Conservation (phyloP, 2,113 vertebrate species). For the Cyprinodon brontotheroides region DNA sequence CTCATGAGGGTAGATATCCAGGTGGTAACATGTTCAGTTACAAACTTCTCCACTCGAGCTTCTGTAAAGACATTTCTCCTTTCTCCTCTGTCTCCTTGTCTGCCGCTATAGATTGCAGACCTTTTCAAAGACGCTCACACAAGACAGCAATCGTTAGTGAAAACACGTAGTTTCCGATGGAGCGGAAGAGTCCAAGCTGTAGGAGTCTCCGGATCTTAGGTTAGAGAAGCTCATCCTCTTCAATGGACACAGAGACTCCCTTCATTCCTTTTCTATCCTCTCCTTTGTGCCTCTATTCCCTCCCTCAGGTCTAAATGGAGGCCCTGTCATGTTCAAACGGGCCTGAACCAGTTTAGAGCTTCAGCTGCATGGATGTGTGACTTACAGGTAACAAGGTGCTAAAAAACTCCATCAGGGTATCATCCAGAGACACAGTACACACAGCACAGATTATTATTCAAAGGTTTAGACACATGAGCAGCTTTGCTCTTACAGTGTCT, state of each 20-base stretch:
- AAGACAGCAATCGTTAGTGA: slow-evolving; percentile 61
- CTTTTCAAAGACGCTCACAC: slow-evolving; percentile 66
- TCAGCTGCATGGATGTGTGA: slow-evolving; percentile 61
- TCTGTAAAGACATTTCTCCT: slow-evolving; percentile 38
- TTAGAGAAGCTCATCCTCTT: slow-evolving; percentile 64
- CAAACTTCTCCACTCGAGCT: slow-evolving; percentile 36
- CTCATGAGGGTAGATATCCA: background rate
- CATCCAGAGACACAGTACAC: background rate
- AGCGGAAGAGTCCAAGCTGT: slow-evolving; percentile 65
- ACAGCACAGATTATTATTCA: background rate
- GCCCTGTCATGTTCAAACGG: slow-evolving; percentile 63
- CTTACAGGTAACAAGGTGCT: slow-evolving; percentile 45
- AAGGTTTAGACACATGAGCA: background rate
- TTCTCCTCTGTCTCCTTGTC: slow-evolving; percentile 12
- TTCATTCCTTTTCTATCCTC: slow-evolving; percentile 76
- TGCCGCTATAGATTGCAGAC: slow-evolving; percentile 35
- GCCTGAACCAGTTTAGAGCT: slow-evolving; percentile 61
- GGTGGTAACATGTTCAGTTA: background rate
- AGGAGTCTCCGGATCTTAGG: slow-evolving; percentile 74
- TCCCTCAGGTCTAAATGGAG: slow-evolving; percentile 69
- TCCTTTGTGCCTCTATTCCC: slow-evolving; percentile 62
- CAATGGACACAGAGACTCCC: slow-evolving; percentile 70
- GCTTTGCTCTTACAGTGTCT: background rate
- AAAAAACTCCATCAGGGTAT: slow-evolving; percentile 1
- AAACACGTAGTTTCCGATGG: slow-evolving; percentile 76